phyloP scores from a whole-genome alignment of 2,888 invertebrate species.

The Sminthurinus aureus region DNA sequence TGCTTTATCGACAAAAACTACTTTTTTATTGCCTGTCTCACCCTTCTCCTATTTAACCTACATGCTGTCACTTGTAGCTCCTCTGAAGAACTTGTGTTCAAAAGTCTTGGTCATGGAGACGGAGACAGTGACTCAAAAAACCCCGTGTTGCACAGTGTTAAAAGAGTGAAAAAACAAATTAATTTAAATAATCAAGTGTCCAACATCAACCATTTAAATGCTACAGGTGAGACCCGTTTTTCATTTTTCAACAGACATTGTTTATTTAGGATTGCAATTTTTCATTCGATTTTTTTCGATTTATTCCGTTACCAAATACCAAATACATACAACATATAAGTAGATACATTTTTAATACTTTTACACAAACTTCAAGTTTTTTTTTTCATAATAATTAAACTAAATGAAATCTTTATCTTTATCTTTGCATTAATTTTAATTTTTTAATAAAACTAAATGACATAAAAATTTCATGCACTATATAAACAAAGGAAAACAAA shows the following conservation, averaged over 20 bases:
- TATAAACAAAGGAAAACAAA: no score
- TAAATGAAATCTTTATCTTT: no score
- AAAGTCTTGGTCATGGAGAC: not conserved
- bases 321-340: not conserved
- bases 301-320: not conserved
- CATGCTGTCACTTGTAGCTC: slow-evolving; percentile 12
- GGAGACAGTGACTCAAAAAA: not conserved
- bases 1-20: slow-evolving; percentile 28
- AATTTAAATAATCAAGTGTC: not conserved
- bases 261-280: not conserved
- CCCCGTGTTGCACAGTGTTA: not conserved
- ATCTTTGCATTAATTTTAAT: no score
- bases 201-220: not conserved
- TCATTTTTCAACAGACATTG: not conserved
- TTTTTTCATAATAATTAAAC: no score
- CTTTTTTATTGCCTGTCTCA: slow-evolving; percentile 30
- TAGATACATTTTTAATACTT: not conserved
- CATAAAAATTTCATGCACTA: no score
- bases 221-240: not conserved
- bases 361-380: no score
- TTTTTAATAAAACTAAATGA: no score
- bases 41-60: slow-evolving; percentile 2
- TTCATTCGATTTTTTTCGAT: not conserved
- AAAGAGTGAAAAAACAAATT: not conserved
- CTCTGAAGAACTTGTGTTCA: not conserved